phyloP scores from a whole-genome alignment of 2,797 vertebrate genomes.

The Micrastur ruficollis region DNA sequence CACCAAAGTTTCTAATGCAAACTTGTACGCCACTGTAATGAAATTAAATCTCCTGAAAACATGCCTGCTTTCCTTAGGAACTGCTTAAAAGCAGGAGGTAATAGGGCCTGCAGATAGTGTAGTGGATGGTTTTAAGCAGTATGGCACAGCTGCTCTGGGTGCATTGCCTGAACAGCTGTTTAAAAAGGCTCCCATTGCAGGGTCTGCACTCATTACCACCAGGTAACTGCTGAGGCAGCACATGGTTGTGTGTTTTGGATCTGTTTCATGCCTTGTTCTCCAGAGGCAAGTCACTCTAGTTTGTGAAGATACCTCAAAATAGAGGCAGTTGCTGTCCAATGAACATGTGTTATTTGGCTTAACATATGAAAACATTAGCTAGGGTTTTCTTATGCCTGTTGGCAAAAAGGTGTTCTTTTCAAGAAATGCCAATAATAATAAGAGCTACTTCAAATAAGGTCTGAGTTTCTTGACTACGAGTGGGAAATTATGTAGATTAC shows the following conservation, averaged over 20 bases:
- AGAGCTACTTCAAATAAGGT: constrained; percentile 40
- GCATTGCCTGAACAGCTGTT: background rate
- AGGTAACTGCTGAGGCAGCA: constrained; percentile 25
- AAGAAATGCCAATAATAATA: constrained; percentile 51
- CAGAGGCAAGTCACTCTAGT: background rate
- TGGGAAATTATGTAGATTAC: constrained; percentile 65
- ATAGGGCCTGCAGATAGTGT: background rate
- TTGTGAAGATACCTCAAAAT: constrained; percentile 18
- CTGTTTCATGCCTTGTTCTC: background rate
- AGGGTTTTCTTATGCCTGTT: constrained; percentile 27
- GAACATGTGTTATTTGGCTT: constrained; percentile 33
- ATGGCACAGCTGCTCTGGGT: background rate
- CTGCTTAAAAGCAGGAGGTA: background rate
- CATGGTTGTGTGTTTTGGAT: constrained; percentile 9
- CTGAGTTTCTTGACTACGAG: constrained; percentile 22
- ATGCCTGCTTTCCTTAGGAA: background rate
- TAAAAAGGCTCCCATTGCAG: background rate
- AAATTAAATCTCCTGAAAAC: background rate
- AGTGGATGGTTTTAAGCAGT: background rate
- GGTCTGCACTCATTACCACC: background rate
- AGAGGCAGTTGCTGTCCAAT: constrained; percentile 12
- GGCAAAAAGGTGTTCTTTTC: constrained; percentile 40
- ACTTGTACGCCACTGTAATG: background rate
- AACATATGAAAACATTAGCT: constrained; percentile 16
- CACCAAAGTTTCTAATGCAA: background rate